Evolutionary conservation across 2,797 vertebrate genomes (phyloP).

Genomic region (Pipistrellus kuhlii): DNA sequence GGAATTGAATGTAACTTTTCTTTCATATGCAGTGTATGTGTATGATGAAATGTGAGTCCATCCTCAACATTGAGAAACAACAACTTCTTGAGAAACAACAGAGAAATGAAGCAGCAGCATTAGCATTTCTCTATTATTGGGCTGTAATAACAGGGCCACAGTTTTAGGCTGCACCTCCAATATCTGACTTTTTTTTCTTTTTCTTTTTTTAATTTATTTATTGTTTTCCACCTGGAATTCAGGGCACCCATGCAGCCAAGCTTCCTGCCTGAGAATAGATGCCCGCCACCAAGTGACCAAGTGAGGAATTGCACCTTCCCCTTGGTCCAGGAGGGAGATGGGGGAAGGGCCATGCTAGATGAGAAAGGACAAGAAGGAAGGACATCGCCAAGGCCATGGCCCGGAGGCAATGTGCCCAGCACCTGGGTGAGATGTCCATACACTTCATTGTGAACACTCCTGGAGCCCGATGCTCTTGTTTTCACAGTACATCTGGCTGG

Average conservation of each 20-base stretch:
- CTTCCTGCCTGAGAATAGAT: background rate
- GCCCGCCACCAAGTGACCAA: constrained; percentile 41
- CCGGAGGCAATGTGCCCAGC: accelerated
- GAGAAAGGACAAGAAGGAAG: background rate
- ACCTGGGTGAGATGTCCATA: background rate
- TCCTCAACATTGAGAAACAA: background rate
- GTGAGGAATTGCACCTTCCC: background rate
- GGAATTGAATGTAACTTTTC: background rate
- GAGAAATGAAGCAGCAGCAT: background rate
- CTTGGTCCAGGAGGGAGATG: too few relatives aligned
- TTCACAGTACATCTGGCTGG: background rate
- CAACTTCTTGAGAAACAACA: background rate
- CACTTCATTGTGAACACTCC: background rate
- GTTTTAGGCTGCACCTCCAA: background rate
- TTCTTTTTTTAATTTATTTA: too few relatives aligned
- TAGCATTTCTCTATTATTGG: background rate
- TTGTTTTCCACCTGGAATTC: background rate
- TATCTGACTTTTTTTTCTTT: background rate
- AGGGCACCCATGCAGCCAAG: background rate
- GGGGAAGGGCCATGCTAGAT: background rate
- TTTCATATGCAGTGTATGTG: background rate
- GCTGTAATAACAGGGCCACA: background rate
- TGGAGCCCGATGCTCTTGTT: background rate
- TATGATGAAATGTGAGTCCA: background rate
- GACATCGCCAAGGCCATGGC: background rate